Percentiles rank a stretch among this genome's conserved stretches.
These are phyloP conservation scores for Chiroxiphia lanceolata DNA, from an alignment of 2,797 vertebrate species.

Conservation along the genomic window DNA sequence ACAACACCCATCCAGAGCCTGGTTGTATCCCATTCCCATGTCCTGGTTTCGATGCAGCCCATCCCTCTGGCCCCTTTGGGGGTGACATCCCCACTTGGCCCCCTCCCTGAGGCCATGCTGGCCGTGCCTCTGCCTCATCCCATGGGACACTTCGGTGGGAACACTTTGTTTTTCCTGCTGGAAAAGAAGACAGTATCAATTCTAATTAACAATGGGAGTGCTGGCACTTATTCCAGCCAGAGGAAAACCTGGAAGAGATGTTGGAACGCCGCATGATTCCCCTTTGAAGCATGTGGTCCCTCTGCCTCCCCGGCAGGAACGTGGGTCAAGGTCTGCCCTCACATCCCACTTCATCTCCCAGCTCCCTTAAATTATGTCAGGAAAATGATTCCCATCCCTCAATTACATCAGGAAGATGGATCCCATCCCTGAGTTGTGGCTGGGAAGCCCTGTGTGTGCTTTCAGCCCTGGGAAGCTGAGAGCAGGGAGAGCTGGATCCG, in stretches of 20 bases:
- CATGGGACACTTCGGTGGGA: neutral
- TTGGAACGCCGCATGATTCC: rapidly evolving
- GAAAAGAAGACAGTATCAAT: neutral
- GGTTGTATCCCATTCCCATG: rapidly evolving
- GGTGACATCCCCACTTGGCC: rapidly evolving
- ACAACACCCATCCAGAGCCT: neutral
- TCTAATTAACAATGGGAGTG: neutral
- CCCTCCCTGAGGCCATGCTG: neutral
- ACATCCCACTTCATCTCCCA: rapidly evolving
- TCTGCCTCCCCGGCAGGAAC: neutral
- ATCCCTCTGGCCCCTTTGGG: neutral
- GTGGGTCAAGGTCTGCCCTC: neutral
- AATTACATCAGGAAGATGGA: neutral
- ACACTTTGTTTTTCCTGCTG: neutral
- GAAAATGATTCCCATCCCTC: neutral
- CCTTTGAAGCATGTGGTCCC: rapidly evolving
- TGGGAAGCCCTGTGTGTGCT: rapidly evolving
- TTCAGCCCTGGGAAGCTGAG: neutral
- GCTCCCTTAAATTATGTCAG: rapidly evolving
- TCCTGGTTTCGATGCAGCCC: neutral
- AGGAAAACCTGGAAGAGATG: neutral
- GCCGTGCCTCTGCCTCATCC: neutral
- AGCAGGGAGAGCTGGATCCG: neutral
- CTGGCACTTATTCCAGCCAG: neutral
- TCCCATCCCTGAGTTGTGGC: too few relatives aligned